Evolutionary conservation across 2,113 vertebrate genomes (phyloP).

Genomic region (Megaceryle torquata): DNA sequence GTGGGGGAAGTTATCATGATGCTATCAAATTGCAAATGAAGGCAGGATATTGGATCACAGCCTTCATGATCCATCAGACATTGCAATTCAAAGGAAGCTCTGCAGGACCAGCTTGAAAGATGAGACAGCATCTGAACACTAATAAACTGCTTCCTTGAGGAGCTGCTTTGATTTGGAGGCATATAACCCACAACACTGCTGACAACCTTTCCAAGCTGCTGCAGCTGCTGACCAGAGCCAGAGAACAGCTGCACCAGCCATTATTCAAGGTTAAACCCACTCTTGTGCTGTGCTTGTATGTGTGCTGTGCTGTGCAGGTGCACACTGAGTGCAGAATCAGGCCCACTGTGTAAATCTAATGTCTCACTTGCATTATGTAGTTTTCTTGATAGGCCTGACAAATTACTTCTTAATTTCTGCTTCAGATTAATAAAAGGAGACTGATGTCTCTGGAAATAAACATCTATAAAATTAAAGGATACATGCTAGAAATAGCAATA

Average conservation of each 20-base stretch:
- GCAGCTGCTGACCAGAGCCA: not conserved
- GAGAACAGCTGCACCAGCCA: not conserved
- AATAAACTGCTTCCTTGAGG: not conserved
- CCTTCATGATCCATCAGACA: not conserved
- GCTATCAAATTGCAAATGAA: slow-evolving; percentile 39
- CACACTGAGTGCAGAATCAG: not conserved
- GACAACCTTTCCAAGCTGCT: not conserved
- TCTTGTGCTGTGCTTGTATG: not conserved
- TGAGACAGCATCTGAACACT: not conserved
- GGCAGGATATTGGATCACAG: slow-evolving; percentile 22
- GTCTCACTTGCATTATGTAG: not conserved
- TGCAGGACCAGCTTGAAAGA: not conserved
- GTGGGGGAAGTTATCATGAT: slow-evolving; percentile 10
- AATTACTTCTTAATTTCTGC: not conserved
- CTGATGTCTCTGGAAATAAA: not conserved
- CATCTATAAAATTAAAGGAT: not conserved
- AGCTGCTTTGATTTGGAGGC: not conserved
- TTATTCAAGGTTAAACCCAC: not conserved
- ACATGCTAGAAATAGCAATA: not conserved
- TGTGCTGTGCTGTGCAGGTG: not conserved
- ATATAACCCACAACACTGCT: not conserved
- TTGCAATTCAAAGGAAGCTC: not conserved
- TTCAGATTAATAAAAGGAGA: not conserved
- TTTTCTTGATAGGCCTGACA: not conserved
- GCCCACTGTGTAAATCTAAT: not conserved